phyloP scores from a whole-genome alignment of 2,797 vertebrate species.

The Aldrovandia affinis region DNA sequence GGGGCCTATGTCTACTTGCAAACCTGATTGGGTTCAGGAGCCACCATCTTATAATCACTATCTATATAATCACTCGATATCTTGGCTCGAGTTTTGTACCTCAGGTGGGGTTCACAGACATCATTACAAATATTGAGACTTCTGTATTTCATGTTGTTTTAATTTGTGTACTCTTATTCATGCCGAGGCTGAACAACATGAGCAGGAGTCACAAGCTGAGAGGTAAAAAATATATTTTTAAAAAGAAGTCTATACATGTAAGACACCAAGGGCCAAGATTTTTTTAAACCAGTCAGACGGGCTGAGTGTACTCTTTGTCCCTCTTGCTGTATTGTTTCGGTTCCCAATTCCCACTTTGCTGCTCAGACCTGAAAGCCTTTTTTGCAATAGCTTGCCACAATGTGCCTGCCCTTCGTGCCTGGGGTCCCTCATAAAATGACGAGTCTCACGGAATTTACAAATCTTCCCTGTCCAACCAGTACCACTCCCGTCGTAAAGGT shows the following conservation, averaged over 20 bases:
- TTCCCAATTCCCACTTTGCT: not conserved
- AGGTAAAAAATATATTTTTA: too few species aligned
- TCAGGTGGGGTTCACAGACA: too few species aligned
- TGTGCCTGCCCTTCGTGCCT: not conserved
- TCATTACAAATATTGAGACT: not conserved
- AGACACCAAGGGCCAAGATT: too few species aligned
- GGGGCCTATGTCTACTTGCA: not conserved
- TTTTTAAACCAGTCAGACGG: too few species aligned
- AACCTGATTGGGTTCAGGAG: not conserved
- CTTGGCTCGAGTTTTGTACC: not conserved
- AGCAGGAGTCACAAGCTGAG: not conserved
- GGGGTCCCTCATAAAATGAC: slow-evolving; percentile 25
- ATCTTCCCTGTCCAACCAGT: slow-evolving; percentile 14
- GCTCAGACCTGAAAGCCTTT: slow-evolving; percentile 13
- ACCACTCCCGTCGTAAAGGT: slow-evolving; percentile 23
- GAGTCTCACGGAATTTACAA: not conserved
- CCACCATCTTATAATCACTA: too few species aligned
- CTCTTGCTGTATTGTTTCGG: not conserved
- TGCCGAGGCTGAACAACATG: not conserved
- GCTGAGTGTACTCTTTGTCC: not conserved
- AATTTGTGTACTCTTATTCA: not conserved
- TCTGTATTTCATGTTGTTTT: not conserved
- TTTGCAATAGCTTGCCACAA: not conserved
- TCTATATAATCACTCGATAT: too few species aligned
- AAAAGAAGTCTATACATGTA: too few species aligned